Conservation (phyloP, 1,140 invertebrate species). For the Halyomorpha halys region DNA sequence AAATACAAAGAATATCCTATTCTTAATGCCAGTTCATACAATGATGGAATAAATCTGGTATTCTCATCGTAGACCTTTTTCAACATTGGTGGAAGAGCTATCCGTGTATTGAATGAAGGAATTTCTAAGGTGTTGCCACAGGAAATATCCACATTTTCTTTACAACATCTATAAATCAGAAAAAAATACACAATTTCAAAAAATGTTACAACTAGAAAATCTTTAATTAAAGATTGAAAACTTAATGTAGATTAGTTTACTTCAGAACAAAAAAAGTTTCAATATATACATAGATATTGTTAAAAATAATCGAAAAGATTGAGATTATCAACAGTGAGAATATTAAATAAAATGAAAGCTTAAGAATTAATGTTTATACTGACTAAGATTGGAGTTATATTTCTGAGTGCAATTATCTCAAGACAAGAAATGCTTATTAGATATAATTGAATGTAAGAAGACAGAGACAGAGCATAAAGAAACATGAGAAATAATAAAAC, state of each 20-base stretch:
- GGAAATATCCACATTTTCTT: not conserved
- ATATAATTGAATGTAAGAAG: no score
- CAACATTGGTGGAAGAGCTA: not conserved
- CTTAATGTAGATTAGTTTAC: not conserved
- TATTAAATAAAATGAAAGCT: not conserved
- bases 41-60: constrained; percentile 6
- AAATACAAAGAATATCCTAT: not conserved
- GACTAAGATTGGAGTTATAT: not conserved
- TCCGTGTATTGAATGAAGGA: not conserved
- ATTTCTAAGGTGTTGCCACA: not conserved
- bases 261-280: no score
- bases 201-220: no score
- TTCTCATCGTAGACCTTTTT: constrained; percentile 5
- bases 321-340: not conserved
- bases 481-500: no score
- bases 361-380: not conserved
- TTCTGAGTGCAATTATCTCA: not conserved
- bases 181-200: not conserved
- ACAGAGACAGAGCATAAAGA: no score
- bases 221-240: not conserved
- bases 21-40: not conserved
- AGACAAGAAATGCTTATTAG: not conserved
- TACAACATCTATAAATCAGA: not conserved
- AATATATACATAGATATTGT: no score
- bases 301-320: not conserved